A percentile compares a stretch with the other conserved stretches of the same genome.
phyloP scores from a whole-genome alignment of 2,888 invertebrate genomes.

The Reticulitermes lucifugus region DNA sequence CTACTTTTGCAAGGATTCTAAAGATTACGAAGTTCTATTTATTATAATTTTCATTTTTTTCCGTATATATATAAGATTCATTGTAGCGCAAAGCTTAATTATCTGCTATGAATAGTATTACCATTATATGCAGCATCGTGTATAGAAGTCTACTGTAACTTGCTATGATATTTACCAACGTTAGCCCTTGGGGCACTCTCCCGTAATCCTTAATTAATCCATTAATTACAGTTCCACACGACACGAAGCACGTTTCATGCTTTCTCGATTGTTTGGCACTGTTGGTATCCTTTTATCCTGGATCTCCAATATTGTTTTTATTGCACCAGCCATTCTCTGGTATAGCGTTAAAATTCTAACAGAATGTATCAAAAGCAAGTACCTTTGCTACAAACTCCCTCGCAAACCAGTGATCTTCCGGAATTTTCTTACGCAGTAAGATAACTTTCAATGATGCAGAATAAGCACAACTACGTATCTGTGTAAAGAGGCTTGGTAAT shows the following conservation, averaged over 20 bases:
- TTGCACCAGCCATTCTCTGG: neutral
- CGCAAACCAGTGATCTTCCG: neutral
- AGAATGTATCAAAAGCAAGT: neutral
- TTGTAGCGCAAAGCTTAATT: too few relatives aligned
- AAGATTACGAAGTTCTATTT: neutral
- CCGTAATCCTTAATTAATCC: constrained; percentile 20
- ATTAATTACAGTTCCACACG: neutral
- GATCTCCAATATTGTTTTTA: constrained; percentile 5
- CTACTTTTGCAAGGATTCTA: neutral
- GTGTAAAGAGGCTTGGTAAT: too few relatives aligned
- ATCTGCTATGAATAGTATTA: too few relatives aligned
- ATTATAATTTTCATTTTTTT: neutral
- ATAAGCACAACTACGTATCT: neutral
- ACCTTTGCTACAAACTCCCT: neutral
- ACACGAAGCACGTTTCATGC: neutral
- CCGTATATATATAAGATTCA: neutral
- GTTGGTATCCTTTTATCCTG: neutral
- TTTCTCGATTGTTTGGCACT: neutral
- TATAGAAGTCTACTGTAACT: neutral
- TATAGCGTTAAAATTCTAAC: neutral
- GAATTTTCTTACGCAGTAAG: neutral
- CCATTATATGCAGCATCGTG: neutral
- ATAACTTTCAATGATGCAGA: neutral
- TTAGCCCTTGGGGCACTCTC: neutral
- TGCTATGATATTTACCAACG: neutral